Base-by-base conservation (phyloP, 2,888 invertebrate species). In the Smittia aterrima region DNA sequence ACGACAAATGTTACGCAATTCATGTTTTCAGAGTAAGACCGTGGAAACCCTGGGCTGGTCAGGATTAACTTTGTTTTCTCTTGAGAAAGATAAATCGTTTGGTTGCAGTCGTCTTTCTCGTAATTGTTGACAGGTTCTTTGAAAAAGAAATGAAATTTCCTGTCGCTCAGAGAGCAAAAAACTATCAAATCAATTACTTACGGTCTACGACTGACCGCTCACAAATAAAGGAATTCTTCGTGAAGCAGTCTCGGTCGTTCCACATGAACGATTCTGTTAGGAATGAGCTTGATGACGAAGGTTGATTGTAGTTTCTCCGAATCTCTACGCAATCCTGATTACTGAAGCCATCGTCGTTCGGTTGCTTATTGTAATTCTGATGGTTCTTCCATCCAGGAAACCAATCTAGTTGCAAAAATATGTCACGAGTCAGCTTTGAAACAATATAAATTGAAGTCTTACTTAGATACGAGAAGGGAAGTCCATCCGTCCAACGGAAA, bases 301-400 rank as follows among this genome's bases (percentile, higher is more conserved):
- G 77, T 68, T 81, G 80, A 27, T 88, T 86, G 80, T 90, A 92
- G 76, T 87, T 85, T 64, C 89, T 83, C 7, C 92, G 83, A 6
- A 91, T 85, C 80, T 93, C 93, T 74, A 93, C 90, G 81, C 93
- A 93, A 82, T 93, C 92, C 80, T 92, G 92, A 3, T 89, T 88
- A 22, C 91, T 90, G 11, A 91, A 86, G 0, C 92, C 92, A 79
- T 93, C 93, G 80, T 93, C 93, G 80, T 92, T 93, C 0, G 93
- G 93, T 80, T 93, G 92, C 58, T 85, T 83, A 78, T 87, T 87
- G 78, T 86, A 87, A 77, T 88, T 83, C 64, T 87, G 87, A 80
- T 89, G 88, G 77, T 89, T 87, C 2, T 87, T 84, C 91, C 91
- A 92, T 0, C 92, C 92, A 2, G 90, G 89, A 80, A 92, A 93